These are phyloP conservation scores for Pelvicachromis taeniatus DNA, from an alignment of 2,113 vertebrate genomes.

Conservation along the genomic window DNA sequence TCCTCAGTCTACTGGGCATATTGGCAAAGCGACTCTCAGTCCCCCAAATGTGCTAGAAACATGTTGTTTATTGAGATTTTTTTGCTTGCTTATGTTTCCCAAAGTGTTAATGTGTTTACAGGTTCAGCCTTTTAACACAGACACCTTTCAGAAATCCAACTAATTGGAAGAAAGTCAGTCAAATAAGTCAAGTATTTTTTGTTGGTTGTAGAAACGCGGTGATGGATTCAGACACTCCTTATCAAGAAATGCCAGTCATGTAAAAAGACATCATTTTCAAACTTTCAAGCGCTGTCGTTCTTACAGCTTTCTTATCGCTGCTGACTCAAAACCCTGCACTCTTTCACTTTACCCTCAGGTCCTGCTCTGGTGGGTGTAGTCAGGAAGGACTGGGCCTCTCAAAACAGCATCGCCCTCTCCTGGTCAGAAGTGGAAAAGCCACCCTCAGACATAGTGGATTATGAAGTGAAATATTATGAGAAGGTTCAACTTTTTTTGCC, in stretches of 20 bases:
- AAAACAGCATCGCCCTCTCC: conserved; percentile 95
- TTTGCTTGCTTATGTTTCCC: background rate
- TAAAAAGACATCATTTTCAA: background rate
- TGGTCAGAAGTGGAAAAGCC: conserved; percentile 92
- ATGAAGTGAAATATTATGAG: conserved; percentile 99
- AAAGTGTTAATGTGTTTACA: background rate
- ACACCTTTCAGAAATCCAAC: background rate
- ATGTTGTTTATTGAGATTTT: background rate
- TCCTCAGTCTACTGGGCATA: background rate
- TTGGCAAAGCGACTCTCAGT: background rate
- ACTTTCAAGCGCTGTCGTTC: background rate
- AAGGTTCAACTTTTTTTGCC: conserved; percentile 74
- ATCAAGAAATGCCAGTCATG: background rate
- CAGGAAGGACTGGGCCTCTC: conserved; percentile 93
- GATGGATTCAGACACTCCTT: background rate
- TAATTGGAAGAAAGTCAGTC: background rate
- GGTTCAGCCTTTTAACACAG: background rate
- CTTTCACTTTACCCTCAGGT: conserved; percentile 66
- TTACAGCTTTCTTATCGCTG: background rate
- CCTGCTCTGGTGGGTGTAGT: conserved; percentile 90
- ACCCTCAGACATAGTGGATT: conserved; percentile 88
- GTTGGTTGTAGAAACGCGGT: background rate
- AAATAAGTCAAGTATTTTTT: background rate
- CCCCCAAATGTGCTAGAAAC: background rate
- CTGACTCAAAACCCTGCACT: background rate